Evolutionary conservation across 2,113 vertebrate genomes (phyloP).

Genomic region (Melierax canorus): DNA sequence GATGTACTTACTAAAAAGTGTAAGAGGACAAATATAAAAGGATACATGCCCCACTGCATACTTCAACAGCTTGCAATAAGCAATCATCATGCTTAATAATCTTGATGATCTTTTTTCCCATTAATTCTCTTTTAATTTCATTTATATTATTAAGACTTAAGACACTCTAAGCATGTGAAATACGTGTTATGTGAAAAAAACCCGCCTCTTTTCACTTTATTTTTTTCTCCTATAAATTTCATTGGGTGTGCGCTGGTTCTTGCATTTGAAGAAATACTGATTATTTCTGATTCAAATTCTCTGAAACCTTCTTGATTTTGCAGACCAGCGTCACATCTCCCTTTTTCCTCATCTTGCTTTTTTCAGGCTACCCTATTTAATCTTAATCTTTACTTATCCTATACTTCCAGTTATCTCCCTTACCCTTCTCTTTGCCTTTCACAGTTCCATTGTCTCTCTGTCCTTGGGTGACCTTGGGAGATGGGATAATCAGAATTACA

Average conservation of each 20-base stretch:
- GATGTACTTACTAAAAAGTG: not conserved
- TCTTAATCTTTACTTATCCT: not conserved
- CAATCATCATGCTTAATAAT: not conserved
- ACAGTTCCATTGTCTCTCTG: not conserved
- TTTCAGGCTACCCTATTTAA: not conserved
- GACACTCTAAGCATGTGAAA: not conserved
- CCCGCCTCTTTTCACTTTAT: not conserved
- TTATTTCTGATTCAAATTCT: not conserved
- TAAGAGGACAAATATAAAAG: not conserved
- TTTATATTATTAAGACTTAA: not conserved
- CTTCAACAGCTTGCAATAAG: not conserved
- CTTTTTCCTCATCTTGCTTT: not conserved
- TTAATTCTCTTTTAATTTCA: not conserved
- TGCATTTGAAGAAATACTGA: not conserved
- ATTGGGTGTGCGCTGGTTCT: accelerated
- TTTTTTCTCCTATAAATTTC: not conserved
- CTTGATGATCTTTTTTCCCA: not conserved
- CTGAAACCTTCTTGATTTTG: not conserved
- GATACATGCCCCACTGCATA: not conserved
- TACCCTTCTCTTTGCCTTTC: not conserved
- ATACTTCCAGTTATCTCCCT: not conserved
- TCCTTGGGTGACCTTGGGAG: not conserved
- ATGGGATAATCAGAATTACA: not conserved
- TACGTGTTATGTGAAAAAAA: not conserved
- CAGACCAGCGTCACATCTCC: not conserved